Base-by-base conservation (phyloP, 1,140 invertebrate genomes). In the Drosophila equinoxialis region DNA sequence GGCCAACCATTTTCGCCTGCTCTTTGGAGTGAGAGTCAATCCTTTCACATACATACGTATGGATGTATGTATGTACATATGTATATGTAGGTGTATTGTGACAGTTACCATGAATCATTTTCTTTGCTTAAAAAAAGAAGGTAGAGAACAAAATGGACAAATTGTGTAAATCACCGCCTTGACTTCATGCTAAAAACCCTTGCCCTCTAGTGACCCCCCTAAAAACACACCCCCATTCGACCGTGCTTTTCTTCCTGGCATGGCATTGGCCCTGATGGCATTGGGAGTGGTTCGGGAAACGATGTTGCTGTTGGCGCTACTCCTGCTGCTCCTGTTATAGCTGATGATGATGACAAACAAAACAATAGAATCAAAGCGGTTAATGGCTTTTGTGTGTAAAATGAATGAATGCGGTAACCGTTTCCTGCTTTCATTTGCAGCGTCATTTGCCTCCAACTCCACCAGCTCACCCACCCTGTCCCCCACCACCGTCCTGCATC, bases 341-440 rank as follows among this genome's bases (percentile, higher is more conserved):
- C 68, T 84, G 77, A 66, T 84, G 77, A 70, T 85, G 84, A 89
- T 84, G 84, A 84, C 84, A 87, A 89, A 89, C 84, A 87, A 89
- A 89, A 87, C 84, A 89, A 87, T 89, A 60, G 80, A 87, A 89
- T 89, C 84, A 87, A 90, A 87, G 84, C 84, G 77, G 78, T 89
- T 87, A 87, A 87, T 87, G 84, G 84, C 84, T 87, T 87, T 87
- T 87, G 85, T 87, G 84, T 87, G 84, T 87, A 84, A 84, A 87
- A 78, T 89, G 84, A 87, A 87, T 87, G 83, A 89, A 87, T 87
- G 77, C 70, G 69, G 71, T 77, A 68, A 85, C 77, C 39, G 85
- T 87, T 87, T 87, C 84, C 84, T 69, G 84, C 85, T 89, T 89
- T 87, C 84, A 89, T 87, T 87, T 87, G 81, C 84, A 81, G 77